Percentiles rank a stretch among this genome's conserved stretches.
These are phyloP conservation scores for Melanchra persicariae DNA, from an alignment of 2,888 invertebrate genomes.

Conservation along the genomic window DNA sequence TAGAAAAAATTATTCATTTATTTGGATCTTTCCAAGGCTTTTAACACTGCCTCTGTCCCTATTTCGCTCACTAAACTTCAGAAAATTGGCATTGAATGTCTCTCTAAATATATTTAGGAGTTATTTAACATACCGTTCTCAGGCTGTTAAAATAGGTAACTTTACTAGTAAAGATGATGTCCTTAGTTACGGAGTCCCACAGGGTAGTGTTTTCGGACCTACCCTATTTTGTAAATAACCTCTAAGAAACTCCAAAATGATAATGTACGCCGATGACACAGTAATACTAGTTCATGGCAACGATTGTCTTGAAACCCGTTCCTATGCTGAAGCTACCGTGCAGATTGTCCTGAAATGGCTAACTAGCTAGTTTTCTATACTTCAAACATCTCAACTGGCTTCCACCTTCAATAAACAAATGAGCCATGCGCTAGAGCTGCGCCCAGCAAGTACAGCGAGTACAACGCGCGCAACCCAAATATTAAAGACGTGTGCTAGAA, in stretches of 20 bases:
- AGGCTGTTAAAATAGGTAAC: not conserved
- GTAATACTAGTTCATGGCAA: not conserved
- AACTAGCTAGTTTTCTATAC: not conserved
- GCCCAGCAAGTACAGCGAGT: conserved; percentile 96
- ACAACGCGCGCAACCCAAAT: conserved; percentile 96
- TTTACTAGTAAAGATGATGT: not conserved
- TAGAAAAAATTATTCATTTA: conserved; percentile 70
- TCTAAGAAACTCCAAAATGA: not conserved
- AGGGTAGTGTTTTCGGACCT: not conserved
- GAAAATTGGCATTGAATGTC: not conserved
- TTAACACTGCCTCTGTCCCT: not conserved
- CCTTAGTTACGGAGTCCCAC: not conserved
- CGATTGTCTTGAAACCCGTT: not conserved
- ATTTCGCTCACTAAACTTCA: not conserved
- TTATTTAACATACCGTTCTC: not conserved
- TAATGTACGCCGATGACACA: not conserved
- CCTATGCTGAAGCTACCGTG: not conserved
- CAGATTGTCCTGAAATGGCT: not conserved
- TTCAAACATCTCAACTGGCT: not conserved
- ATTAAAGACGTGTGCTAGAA: conserved; percentile 91
- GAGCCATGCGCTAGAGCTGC: conserved; percentile 95
- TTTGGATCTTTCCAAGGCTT: not conserved
- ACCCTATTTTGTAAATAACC: not conserved
- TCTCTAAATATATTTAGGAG: not conserved
- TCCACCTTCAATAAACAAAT: no score